Evolutionary conservation across 2,888 invertebrate genomes (phyloP).

Genomic region (Camptogramma bilineatum): DNA sequence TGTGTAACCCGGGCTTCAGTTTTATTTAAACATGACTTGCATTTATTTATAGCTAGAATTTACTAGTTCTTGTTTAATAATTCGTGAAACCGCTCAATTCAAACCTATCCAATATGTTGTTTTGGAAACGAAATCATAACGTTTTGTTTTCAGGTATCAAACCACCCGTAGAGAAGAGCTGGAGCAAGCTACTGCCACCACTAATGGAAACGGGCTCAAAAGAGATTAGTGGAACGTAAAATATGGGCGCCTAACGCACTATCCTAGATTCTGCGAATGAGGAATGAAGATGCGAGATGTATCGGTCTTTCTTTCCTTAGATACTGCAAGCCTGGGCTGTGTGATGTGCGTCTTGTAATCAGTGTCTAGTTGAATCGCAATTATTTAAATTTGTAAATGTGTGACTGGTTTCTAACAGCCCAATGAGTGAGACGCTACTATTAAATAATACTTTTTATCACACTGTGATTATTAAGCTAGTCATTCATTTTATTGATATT

Average conservation of each 20-base stretch:
- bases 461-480: slow-evolving; percentile 41
- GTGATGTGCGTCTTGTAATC: slow-evolving; percentile 14
- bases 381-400: slow-evolving; percentile 31
- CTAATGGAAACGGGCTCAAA: slow-evolving; percentile 87
- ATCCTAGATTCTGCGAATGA: neutral
- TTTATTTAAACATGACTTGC: neutral
- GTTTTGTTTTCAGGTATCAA: slow-evolving; percentile 74
- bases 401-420: slow-evolving; percentile 34
- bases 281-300: neutral
- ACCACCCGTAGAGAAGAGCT: slow-evolving; percentile 83
- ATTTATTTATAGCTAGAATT: neutral
- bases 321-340: neutral
- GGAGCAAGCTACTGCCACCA: slow-evolving; percentile 72
- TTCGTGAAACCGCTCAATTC: neutral
- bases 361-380: slow-evolving; percentile 37
- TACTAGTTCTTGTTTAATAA: neutral
- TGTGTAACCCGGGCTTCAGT: too few species aligned
- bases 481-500: slow-evolving; percentile 35
- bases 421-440: slow-evolving; percentile 38
- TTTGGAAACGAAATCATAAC: neutral
- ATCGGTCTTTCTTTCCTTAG: neutral
- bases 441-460: slow-evolving; percentile 28
- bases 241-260: slow-evolving; percentile 6
- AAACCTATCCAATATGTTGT: neutral
- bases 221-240: slow-evolving; percentile 73